Conservation (phyloP, 2,797 vertebrate genomes). For the Cephalopachus bancanus region DNA sequence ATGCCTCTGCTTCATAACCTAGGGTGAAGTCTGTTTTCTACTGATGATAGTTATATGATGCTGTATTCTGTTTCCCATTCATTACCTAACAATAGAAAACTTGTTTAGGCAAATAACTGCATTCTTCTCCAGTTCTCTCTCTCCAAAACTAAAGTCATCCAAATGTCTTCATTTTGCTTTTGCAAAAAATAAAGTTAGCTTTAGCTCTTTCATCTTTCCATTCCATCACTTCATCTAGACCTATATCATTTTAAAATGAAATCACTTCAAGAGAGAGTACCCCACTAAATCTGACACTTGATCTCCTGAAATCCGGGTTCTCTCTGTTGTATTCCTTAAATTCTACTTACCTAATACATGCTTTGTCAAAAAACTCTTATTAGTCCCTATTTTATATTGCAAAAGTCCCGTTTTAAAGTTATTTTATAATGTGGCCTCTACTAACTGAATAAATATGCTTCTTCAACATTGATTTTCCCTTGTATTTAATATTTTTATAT, state of each 20-base stretch:
- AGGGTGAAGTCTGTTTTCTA: background rate
- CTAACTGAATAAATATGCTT: background rate
- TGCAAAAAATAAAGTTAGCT: background rate
- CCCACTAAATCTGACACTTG: background rate
- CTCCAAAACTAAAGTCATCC: background rate
- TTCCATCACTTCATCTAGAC: background rate
- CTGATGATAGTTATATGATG: background rate
- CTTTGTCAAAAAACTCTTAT: background rate
- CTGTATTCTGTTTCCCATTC: background rate
- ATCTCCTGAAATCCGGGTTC: background rate
- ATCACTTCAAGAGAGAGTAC: background rate
- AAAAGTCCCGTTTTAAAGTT: background rate
- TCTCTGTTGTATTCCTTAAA: background rate
- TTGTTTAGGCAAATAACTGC: background rate
- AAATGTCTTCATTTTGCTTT: background rate
- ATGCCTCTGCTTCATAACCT: background rate
- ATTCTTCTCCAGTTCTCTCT: background rate
- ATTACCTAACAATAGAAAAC: background rate
- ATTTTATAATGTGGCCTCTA: background rate
- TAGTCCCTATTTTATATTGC: background rate
- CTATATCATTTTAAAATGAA: background rate
- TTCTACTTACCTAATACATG: background rate
- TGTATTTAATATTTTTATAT: background rate
- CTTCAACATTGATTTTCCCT: background rate
- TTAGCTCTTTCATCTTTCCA: background rate